Evolutionary conservation across 53 echinoderm and acorn worm species (phyloP).

Genomic region (Holothuria leucospilota): DNA sequence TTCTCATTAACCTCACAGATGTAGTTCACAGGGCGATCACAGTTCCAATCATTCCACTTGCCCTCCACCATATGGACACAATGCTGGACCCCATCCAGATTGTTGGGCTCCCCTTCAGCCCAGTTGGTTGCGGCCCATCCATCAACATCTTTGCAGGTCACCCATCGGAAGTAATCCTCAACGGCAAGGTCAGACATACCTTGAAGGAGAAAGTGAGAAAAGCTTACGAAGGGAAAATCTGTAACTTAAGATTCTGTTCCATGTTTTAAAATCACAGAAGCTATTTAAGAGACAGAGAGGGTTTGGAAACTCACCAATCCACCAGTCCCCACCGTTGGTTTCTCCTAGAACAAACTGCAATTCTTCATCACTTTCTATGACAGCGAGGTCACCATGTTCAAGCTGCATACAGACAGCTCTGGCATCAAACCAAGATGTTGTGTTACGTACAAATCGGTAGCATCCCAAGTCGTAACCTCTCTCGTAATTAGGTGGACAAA

Average conservation of each 20-base stretch:
- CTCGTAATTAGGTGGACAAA: conserved; percentile 62
- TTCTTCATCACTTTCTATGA: conserved; percentile 78
- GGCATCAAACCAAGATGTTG: conserved; percentile 72
- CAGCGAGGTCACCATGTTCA: conserved; percentile 71
- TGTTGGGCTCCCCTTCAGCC: conserved; percentile 35
- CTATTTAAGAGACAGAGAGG: neutral
- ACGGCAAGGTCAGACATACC: conserved; percentile 37
- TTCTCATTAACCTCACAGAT: conserved; percentile 56
- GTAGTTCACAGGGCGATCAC: conserved; percentile 17
- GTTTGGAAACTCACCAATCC: conserved; percentile 69
- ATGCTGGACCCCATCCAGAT: conserved; percentile 28
- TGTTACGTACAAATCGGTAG: conserved; percentile 58
- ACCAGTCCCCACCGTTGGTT: conserved; percentile 62
- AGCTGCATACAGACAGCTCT: conserved; percentile 60
- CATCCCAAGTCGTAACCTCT: conserved; percentile 44
- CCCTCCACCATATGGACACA: conserved; percentile 30
- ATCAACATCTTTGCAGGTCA: conserved; percentile 22
- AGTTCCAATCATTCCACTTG: conserved; percentile 52
- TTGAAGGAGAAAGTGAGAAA: neutral
- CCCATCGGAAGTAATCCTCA: conserved; percentile 34
- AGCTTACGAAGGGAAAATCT: no score
- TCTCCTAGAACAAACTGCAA: conserved; percentile 54
- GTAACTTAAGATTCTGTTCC: neutral
- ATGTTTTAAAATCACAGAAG: neutral
- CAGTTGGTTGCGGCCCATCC: conserved; percentile 49